Conservation (phyloP, 2,797 vertebrate genomes). For the Ambastaia sidthimunki region DNA sequence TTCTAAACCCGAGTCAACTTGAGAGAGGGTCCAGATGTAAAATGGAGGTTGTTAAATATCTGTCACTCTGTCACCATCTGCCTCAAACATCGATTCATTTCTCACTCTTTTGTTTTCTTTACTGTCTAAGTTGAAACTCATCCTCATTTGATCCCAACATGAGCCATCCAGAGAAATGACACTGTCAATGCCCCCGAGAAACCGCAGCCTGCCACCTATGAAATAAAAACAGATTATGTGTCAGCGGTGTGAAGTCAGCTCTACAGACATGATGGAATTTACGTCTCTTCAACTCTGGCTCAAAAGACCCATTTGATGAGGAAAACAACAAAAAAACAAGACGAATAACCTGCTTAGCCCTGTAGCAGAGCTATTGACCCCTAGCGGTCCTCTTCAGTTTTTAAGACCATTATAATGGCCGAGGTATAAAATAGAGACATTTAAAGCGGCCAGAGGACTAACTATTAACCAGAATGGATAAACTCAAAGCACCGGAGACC, state of each 20-base stretch:
- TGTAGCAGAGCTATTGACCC: slow-evolving; percentile 7
- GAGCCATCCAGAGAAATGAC: slow-evolving; percentile 20
- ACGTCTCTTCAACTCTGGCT: slow-evolving; percentile 15
- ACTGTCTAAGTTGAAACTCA: slow-evolving; percentile 43
- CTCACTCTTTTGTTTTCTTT: slow-evolving; percentile 52
- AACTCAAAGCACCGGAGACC: slow-evolving; percentile 20
- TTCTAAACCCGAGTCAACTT: slow-evolving; percentile 58
- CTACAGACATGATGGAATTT: slow-evolving; percentile 32
- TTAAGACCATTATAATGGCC: not conserved
- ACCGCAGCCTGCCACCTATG: slow-evolving; percentile 29
- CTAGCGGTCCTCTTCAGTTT: not conserved
- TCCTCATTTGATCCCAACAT: slow-evolving; percentile 49
- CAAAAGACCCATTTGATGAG: slow-evolving; percentile 26
- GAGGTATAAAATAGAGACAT: slow-evolving; percentile 10
- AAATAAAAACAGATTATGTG: slow-evolving; percentile 26
- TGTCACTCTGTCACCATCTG: slow-evolving; percentile 42
- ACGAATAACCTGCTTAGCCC: slow-evolving; percentile 2
- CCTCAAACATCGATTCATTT: slow-evolving; percentile 52
- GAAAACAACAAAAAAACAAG: slow-evolving; percentile 9
- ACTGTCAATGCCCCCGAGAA: slow-evolving; percentile 39
- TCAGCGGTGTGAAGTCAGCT: slow-evolving; percentile 5
- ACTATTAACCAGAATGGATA: slow-evolving; percentile 2
- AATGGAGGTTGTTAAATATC: slow-evolving; percentile 61
- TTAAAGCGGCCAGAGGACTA: slow-evolving; percentile 22
- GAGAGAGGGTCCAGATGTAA: slow-evolving; percentile 59